A percentile compares a stretch with the other conserved stretches of the same genome.
These are phyloP conservation scores for Acanthaster planci DNA, from an alignment of 35 echinoderm and acorn worm species.

Conservation along the genomic window DNA sequence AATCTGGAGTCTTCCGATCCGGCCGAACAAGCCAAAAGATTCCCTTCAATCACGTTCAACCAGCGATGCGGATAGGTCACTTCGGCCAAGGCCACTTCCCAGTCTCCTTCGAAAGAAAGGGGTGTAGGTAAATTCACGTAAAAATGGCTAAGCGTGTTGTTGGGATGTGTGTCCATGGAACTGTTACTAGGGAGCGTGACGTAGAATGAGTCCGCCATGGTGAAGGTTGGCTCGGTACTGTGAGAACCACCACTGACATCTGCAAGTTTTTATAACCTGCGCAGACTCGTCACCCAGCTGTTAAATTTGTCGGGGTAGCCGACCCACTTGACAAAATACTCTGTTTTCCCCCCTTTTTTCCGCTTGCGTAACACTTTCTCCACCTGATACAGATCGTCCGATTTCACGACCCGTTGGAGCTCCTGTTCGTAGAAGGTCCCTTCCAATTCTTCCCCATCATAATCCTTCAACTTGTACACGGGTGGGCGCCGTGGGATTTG, in stretches of 20 bases:
- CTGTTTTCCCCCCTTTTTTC: slow-evolving; percentile 36
- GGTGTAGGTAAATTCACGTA: slow-evolving; percentile 23
- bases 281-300: slow-evolving; percentile 56
- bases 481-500: slow-evolving; percentile 16
- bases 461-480: slow-evolving; percentile 78
- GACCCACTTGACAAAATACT: slow-evolving; percentile 81
- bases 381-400: slow-evolving; percentile 47
- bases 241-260: not conserved
- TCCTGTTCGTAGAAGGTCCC: slow-evolving; percentile 82
- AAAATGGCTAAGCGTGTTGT: slow-evolving; percentile 54
- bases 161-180: slow-evolving; percentile 41
- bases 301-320: slow-evolving; percentile 79
- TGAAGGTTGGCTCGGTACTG: not conserved
- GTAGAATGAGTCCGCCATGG: slow-evolving; percentile 40
- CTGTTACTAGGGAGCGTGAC: slow-evolving; percentile 53
- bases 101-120: slow-evolving; percentile 39
- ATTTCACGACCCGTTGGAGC: slow-evolving; percentile 54
- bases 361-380: slow-evolving; percentile 63
- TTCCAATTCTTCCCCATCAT: slow-evolving; percentile 42
- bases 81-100: slow-evolving; percentile 35
- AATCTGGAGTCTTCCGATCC: not conserved
- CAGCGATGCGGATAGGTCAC: slow-evolving; percentile 28
- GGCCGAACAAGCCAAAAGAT: not conserved
- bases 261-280: slow-evolving; percentile 15
- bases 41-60: slow-evolving; percentile 8